Conservation (phyloP, 2,797 vertebrate species). For the Mormyrops boulengeri region DNA sequence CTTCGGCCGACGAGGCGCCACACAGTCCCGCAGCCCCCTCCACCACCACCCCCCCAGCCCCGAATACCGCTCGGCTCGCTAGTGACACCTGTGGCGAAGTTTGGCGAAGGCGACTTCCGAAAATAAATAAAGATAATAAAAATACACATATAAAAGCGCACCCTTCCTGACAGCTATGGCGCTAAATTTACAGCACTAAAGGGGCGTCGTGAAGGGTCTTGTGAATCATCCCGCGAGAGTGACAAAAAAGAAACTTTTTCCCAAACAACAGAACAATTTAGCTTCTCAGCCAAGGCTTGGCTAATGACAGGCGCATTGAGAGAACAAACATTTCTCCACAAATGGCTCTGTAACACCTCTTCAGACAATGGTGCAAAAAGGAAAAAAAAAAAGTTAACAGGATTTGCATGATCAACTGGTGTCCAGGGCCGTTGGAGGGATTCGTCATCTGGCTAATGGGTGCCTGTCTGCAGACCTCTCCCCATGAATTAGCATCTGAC, state of each 20-base stretch:
- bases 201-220: neutral
- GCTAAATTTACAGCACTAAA: slow-evolving; percentile 11
- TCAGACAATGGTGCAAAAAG: neutral
- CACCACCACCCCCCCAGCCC: neutral
- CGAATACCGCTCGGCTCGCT: neutral
- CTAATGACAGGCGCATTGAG: slow-evolving; percentile 11
- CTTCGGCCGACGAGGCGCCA: neutral
- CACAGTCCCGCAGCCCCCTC: neutral
- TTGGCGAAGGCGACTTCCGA: neutral
- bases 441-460: neutral
- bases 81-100: neutral
- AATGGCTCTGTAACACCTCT: slow-evolving; percentile 1
- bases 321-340: neutral
- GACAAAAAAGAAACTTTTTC: slow-evolving; percentile 18
- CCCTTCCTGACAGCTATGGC: neutral
- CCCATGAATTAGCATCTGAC: neutral
- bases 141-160: neutral
- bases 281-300: neutral
- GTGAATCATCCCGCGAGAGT: neutral
- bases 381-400: neutral
- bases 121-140: neutral
- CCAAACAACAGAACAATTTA: slow-evolving; percentile 14
- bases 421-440: too few relatives aligned
- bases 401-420: slow-evolving; percentile 1
- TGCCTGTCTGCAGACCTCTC: neutral